Percentiles rank a stretch among this genome's conserved stretches.
phyloP scores from a whole-genome alignment of 2,797 vertebrate genomes.

The Paguma larvata region DNA sequence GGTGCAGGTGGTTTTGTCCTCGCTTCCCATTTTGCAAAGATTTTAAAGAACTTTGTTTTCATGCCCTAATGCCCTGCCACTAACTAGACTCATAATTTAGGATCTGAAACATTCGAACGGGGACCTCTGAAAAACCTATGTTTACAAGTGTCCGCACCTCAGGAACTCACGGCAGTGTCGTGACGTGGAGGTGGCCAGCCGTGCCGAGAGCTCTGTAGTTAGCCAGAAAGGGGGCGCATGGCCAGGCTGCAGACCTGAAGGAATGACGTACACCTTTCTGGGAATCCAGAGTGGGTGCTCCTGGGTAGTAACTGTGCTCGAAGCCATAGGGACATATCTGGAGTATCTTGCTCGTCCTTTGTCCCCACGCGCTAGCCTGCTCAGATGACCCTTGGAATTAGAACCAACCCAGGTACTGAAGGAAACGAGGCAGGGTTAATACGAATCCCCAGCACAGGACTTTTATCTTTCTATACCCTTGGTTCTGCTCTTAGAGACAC shows the following conservation, averaged over 20 bases:
- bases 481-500: background rate
- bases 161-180: background rate
- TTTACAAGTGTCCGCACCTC: background rate
- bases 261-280: background rate
- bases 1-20: background rate
- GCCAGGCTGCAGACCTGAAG: slow-evolving; percentile 52
- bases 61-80: background rate
- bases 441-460: background rate
- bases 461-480: background rate
- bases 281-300: too few species aligned
- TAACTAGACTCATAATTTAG: background rate
- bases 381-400: too few species aligned
- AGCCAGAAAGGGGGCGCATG: slow-evolving; percentile 51
- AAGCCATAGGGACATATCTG: background rate
- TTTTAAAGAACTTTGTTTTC: background rate
- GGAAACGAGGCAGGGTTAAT: background rate
- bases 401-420: background rate
- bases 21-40: background rate
- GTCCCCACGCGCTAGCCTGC: background rate
- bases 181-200: slow-evolving; percentile 80
- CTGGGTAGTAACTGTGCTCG: background rate
- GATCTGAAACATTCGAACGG: background rate
- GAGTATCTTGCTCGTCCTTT: background rate
- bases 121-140: background rate
- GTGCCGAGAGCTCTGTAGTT: slow-evolving; percentile 82